Conservation (phyloP, 2,113 vertebrate genomes). For the Crotalus tigris region DNA sequence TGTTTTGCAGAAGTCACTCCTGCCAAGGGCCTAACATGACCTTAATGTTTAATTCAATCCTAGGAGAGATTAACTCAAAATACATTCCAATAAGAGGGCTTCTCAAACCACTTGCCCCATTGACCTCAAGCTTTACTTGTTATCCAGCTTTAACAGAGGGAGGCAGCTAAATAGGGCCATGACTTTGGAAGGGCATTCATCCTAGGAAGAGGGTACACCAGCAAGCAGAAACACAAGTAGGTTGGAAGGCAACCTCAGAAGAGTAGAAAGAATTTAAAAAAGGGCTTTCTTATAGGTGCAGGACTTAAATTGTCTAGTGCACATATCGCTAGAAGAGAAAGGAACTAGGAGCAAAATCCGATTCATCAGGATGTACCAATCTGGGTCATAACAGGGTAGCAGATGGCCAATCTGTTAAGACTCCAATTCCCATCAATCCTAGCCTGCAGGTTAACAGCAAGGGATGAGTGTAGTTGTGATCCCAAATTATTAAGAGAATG, state of each 20-base stretch:
- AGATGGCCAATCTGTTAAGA: background rate
- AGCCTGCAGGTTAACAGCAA: background rate
- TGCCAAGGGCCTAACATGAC: background rate
- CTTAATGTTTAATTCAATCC: slow-evolving; percentile 5
- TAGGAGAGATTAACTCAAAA: background rate
- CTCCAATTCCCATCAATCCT: background rate
- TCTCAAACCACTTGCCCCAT: background rate
- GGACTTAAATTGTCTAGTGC: background rate
- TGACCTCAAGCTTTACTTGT: background rate
- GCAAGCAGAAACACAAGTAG: background rate
- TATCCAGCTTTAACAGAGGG: background rate
- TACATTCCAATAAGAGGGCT: background rate
- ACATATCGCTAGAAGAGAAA: background rate
- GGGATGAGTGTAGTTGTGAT: background rate
- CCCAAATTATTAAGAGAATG: background rate
- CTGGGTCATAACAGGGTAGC: background rate
- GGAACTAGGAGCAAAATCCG: background rate
- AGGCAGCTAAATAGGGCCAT: background rate
- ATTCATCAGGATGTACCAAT: too few relatives aligned
- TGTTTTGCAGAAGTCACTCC: background rate
- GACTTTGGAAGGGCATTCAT: background rate
- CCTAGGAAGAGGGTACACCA: background rate
- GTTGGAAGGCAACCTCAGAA: rapidly evolving
- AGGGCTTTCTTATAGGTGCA: too few relatives aligned
- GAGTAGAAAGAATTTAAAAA: background rate